Evolutionary conservation across 1,140 invertebrate genomes (phyloP).

Genomic region (Hylaeus anthracinus): DNA sequence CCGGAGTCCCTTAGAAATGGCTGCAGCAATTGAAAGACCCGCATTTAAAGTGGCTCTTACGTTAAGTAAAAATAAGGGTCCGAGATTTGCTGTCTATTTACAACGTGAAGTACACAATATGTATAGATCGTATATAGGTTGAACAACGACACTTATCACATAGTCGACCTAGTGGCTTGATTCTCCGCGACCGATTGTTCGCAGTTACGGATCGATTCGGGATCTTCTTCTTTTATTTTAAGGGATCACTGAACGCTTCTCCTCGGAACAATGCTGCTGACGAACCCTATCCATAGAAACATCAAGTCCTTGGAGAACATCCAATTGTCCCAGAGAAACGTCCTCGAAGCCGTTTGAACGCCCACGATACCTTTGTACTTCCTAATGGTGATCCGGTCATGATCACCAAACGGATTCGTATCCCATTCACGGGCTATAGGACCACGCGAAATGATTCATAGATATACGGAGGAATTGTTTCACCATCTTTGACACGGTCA

Average conservation of each 20-base stretch:
- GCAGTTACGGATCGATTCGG: conserved; percentile 39
- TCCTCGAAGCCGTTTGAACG: background rate
- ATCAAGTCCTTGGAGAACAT: too few relatives aligned
- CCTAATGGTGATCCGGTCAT: too few relatives aligned
- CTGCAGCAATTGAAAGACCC: conserved; percentile 42
- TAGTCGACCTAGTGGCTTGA: conserved; percentile 29
- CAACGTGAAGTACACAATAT: conserved; percentile 66
- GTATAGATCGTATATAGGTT: conserved; percentile 48
- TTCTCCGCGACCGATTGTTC: conserved; percentile 10
- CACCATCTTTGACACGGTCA: conserved; percentile 2
- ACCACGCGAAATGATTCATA: background rate
- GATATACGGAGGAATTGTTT: background rate
- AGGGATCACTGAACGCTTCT: background rate
- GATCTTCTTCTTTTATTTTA: background rate
- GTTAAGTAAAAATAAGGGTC: conserved; percentile 56
- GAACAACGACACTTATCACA: conserved; percentile 57
- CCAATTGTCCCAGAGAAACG: background rate
- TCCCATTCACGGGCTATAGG: background rate
- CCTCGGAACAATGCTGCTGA: background rate
- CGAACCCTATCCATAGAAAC: background rate
- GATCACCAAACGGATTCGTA: conserved; percentile 36
- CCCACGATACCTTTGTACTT: conserved; percentile 27
- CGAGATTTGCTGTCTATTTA: conserved; percentile 71
- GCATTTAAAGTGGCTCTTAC: conserved; percentile 19
- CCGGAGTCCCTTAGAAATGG: conserved; percentile 27